Base-by-base conservation (phyloP, 2,888 invertebrate species). In the Sycophila texana region DNA sequence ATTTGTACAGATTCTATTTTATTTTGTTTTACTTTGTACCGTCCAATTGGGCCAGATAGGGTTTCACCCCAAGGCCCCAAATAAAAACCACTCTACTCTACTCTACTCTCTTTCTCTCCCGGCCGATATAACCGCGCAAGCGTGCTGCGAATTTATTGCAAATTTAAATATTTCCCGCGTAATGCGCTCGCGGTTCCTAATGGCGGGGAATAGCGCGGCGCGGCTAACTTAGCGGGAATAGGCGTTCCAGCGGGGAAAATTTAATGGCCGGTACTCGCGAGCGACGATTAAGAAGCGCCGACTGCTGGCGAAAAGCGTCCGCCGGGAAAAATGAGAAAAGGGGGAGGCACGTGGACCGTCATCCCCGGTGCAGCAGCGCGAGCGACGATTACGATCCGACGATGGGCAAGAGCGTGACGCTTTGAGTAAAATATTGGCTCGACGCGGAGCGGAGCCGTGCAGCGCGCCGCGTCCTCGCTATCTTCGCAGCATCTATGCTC, bases 381-480 rank as follows among this genome's bases (percentile, higher is more conserved):
- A 71, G 65, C 63, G 26, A 57, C 26, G 80, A 80, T 80, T 80
- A 76, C 76, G 76, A 80, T 80, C 80, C 80, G 55, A 66, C 70
- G 74, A 53, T 7, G 39, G 39, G 79, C 75, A 72, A 72, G 67
- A 68, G 58, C 68, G 67, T 79, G 74, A 63, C 73, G 76, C 77
- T 70, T 80, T 80, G 77, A 77, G 74, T 74, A 80, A 80, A 77
- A 80, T 74, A 80, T 80, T 65, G 70, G 65, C 49, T 67, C n/a
- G n/a, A 26, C n/a, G 18, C n/a, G 51, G 39, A 39, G 39, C n/a
- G 51, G 55, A 26, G 55, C 49, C 18, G 18, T 47, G 39, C n/a
- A n/a, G n/a, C 39, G 39, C n/a, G 13, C 26, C 61, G 20, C 49
- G n/a, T 20, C 63, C 61, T 65, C 63, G 39, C 70, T 74, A 79